Percentiles rank a stretch among this genome's conserved stretches.
Conservation (phyloP, 2,888 invertebrate genomes). For the Watsonalla binaria region DNA sequence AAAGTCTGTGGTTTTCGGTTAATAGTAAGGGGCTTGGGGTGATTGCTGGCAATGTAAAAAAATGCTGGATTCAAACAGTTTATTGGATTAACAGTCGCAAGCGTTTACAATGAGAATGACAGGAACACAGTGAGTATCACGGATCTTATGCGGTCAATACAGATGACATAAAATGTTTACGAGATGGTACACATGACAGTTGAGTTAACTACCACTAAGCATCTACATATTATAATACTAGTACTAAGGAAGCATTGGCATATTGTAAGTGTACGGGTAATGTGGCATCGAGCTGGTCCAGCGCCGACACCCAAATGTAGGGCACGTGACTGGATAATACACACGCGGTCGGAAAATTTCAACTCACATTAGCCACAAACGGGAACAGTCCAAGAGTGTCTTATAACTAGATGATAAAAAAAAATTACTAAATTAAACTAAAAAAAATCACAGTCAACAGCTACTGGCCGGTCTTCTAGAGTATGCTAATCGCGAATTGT, state of each 20-base stretch:
- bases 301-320: slow-evolving; percentile 64
- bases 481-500: slow-evolving; percentile 45
- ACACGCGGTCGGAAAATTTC: slow-evolving; percentile 49
- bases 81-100: slow-evolving; percentile 18
- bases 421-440: slow-evolving; percentile 19
- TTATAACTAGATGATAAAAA: slow-evolving; percentile 38
- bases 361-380: slow-evolving; percentile 74
- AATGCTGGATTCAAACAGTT: slow-evolving; percentile 25
- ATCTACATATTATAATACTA: slow-evolving; percentile 27
- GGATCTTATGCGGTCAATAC: slow-evolving; percentile 51
- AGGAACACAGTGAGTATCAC: slow-evolving; percentile 35
- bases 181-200: slow-evolving; percentile 21
- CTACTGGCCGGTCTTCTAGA: slow-evolving; percentile 36
- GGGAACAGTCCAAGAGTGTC: slow-evolving; percentile 57
- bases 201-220: slow-evolving; percentile 15
- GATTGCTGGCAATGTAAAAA: slow-evolving; percentile 30
- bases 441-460: slow-evolving; percentile 56
- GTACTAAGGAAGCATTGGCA: slow-evolving; percentile 52
- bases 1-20: slow-evolving; percentile 30
- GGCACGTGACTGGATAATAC: slow-evolving; percentile 59
- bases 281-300: slow-evolving; percentile 56
- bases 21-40: slow-evolving; percentile 23
- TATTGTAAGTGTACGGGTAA: slow-evolving; percentile 54
- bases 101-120: slow-evolving; percentile 16
- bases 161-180: slow-evolving; percentile 36